phyloP scores from a whole-genome alignment of 2,888 invertebrate genomes.

The Odiellus spinosus region DNA sequence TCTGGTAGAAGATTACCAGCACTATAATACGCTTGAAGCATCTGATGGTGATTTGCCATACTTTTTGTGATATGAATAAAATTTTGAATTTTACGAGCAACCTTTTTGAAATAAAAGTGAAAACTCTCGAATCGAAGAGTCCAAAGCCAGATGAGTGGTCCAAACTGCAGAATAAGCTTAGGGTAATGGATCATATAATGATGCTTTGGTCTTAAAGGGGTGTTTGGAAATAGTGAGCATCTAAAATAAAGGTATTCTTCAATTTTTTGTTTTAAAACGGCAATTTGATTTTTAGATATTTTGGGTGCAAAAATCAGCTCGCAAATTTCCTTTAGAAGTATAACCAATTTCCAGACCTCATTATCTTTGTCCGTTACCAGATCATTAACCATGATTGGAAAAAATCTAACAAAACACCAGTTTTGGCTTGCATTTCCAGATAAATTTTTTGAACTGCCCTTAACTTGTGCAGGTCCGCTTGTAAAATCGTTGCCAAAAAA shows the following conservation, averaged over 20 bases:
- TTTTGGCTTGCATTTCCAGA: no score
- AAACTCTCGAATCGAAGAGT: conserved; percentile 7
- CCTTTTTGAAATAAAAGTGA: conserved; percentile 6
- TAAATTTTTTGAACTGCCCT: no score
- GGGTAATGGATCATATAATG: conserved; percentile 1
- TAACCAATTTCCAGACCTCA: not conserved
- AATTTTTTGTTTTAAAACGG: not conserved
- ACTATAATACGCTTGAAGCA: no score
- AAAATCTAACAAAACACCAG: no score
- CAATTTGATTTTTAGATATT: conserved; percentile 1
- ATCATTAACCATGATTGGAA: no score
- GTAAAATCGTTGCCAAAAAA: no score
- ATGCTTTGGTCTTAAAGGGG: conserved; percentile 3
- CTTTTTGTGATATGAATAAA: conserved; percentile 5
- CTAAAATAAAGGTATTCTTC: conserved; percentile 3
- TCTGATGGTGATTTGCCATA: conserved; percentile 2
- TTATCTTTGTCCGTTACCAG: no score
- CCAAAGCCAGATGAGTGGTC: conserved; percentile 5
- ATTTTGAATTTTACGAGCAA: conserved; percentile 1
- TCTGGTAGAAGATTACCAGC: no score
- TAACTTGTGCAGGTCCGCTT: no score
- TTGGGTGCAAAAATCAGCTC: conserved; percentile 3
- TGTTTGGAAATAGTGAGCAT: not conserved
- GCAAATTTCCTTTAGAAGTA: not conserved
- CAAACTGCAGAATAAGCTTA: conserved; percentile 4